A percentile compares a stretch with the other conserved stretches of the same genome.
These are phyloP conservation scores for Phortica variegata DNA, from an alignment of 1,140 invertebrate species.

Conservation along the genomic window DNA sequence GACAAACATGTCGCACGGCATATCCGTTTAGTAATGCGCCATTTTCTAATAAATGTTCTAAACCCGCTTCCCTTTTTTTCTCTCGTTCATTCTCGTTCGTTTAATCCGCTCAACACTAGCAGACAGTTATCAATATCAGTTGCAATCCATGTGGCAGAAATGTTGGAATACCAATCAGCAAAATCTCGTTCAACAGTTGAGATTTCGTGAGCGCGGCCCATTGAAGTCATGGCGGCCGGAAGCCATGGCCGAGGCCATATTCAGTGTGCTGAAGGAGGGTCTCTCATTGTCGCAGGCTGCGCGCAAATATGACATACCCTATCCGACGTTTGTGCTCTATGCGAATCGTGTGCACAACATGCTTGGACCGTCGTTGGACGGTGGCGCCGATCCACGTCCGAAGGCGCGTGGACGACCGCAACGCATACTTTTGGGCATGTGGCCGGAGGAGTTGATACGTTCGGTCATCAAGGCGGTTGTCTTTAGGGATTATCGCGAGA, in stretches of 20 bases:
- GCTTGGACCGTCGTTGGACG: constrained; percentile 84
- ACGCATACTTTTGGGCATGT: constrained; percentile 83
- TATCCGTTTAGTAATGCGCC: constrained; percentile 11
- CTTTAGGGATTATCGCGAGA: constrained; percentile 77
- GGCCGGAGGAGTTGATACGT: constrained; percentile 89
- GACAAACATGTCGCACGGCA: background rate
- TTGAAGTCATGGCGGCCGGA: constrained; percentile 90
- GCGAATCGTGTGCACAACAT: constrained; percentile 91
- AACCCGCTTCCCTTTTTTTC: constrained; percentile 4
- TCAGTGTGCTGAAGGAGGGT: constrained; percentile 87
- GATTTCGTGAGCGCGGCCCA: constrained; percentile 87
- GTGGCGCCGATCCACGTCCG: constrained; percentile 82
- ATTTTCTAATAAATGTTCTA: no score
- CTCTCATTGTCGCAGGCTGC: constrained; percentile 84
- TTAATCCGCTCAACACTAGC: constrained; percentile 61
- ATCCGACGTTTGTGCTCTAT: constrained; percentile 92
- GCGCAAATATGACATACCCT: constrained; percentile 89
- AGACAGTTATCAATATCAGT: constrained; percentile 91
- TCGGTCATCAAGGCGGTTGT: constrained; percentile 88
- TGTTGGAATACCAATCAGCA: constrained; percentile 87
- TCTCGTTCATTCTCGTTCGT: constrained; percentile 4
- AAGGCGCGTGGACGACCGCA: constrained; percentile 87
- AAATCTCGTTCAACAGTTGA: constrained; percentile 80
- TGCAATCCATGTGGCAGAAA: constrained; percentile 93
- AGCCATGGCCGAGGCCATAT: constrained; percentile 91